These are phyloP conservation scores for Lochmaea capreae DNA, from an alignment of 2,888 invertebrate species.

Conservation along the genomic window DNA sequence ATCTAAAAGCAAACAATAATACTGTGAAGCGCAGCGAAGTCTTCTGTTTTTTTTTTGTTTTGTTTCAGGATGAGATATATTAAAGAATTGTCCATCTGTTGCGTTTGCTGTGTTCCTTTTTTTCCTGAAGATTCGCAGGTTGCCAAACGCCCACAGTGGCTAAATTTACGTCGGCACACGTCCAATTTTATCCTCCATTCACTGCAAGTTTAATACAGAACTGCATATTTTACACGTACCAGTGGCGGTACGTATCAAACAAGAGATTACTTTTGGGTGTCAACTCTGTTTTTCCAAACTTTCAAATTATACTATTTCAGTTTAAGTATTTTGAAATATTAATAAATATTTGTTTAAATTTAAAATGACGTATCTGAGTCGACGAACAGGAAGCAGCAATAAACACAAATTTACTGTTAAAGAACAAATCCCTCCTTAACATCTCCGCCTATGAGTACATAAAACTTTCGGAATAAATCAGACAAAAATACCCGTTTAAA, in stretches of 20 bases:
- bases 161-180: conserved; percentile 67
- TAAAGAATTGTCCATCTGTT: conserved; percentile 65
- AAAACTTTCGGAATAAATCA: not conserved
- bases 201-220: conserved; percentile 59
- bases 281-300: too few relatives aligned
- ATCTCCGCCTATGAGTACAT: not conserved
- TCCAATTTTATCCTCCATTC: conserved; percentile 68
- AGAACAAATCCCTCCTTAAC: too few relatives aligned
- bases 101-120: conserved; percentile 60
- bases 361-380: too few relatives aligned
- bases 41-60: conserved; percentile 37
- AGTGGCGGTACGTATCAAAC: not conserved
- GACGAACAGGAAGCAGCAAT: too few relatives aligned
- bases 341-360: too few relatives aligned
- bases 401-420: too few relatives aligned
- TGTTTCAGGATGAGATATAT: conserved; percentile 43
- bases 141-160: conserved; percentile 67
- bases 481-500: conserved; percentile 1
- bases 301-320: too few relatives aligned
- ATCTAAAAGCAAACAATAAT: conserved; percentile 41
- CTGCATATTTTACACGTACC: conserved; percentile 49
- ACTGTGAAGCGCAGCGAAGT: not conserved
- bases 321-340: too few relatives aligned
- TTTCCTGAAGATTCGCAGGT: conserved; percentile 62
- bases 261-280: too few relatives aligned